Conservation (phyloP, 2,113 vertebrate genomes). For the Hippocampus comes region DNA sequence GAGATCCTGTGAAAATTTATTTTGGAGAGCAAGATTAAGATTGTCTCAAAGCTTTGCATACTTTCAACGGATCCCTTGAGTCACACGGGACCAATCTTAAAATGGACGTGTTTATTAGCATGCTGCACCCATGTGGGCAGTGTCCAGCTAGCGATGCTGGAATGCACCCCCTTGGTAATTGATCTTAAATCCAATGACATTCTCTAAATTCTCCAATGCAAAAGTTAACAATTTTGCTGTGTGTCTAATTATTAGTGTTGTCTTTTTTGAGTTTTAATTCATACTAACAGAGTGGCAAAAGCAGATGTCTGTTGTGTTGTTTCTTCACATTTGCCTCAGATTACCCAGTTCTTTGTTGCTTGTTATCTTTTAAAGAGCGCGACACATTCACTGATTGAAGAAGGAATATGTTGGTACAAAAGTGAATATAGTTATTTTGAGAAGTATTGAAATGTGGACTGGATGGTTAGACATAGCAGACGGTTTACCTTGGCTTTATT, state of each 20-base stretch:
- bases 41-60: conserved; percentile 38
- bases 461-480: background rate
- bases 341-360: conserved; percentile 20
- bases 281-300: background rate
- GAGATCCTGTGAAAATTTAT: conserved; percentile 23
- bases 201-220: background rate
- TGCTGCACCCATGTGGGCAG: conserved; percentile 15
- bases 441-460: background rate
- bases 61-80: conserved; percentile 29
- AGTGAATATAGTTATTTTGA: background rate
- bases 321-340: conserved; percentile 30
- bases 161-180: conserved; percentile 17
- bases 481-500: background rate
- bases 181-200: background rate
- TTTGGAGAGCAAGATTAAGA: conserved; percentile 37
- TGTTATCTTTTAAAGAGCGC: conserved; percentile 26
- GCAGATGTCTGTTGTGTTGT: conserved; percentile 7
- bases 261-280: conserved; percentile 14
- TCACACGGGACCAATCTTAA: conserved; percentile 34
- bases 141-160: conserved; percentile 10
- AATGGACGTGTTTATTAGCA: conserved; percentile 48
- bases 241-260: background rate
- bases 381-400: conserved; percentile 14
- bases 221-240: background rate
- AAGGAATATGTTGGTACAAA: background rate